A percentile compares a stretch with the other conserved stretches of the same genome.
phyloP scores from a whole-genome alignment of 1,140 invertebrate genomes.

The Tetranychus urticae region DNA sequence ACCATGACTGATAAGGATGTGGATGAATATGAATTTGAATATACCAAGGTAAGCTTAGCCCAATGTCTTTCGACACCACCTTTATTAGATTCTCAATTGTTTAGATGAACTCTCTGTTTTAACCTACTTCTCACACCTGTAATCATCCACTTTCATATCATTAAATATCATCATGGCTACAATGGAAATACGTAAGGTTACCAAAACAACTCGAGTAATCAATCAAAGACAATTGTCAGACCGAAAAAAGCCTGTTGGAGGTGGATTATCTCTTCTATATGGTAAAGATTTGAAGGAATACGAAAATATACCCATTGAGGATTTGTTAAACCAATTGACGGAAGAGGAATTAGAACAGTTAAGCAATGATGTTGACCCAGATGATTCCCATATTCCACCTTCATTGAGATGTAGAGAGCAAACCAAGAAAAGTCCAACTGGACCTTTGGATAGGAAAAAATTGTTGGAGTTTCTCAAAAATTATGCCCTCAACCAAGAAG shows the following conservation, averaged over 20 bases:
- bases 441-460: constrained; percentile 82
- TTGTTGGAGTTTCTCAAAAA: constrained; percentile 82
- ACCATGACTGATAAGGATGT: background rate
- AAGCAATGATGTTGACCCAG: constrained; percentile 94
- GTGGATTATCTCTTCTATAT: constrained; percentile 33
- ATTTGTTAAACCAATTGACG: constrained; percentile 72
- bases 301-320: constrained; percentile 88
- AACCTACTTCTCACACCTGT: too few species aligned
- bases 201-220: constrained; percentile 7
- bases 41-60: too few species aligned
- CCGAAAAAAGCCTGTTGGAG: background rate
- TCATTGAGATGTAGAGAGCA: constrained; percentile 83
- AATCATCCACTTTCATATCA: too few species aligned
- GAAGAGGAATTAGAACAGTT: constrained; percentile 88
- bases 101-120: too few species aligned
- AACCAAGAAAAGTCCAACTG: constrained; percentile 79
- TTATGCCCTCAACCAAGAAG: constrained; percentile 85
- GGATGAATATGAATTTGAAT: too few species aligned
- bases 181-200: background rate
- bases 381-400: constrained; percentile 88
- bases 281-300: constrained; percentile 78
- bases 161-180: too few species aligned
- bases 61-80: background rate
- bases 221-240: background rate
- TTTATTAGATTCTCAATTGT: background rate